A percentile compares a stretch with the other conserved stretches of the same genome.
phyloP scores from a whole-genome alignment of 2,797 vertebrate species.

The Mallotus villosus region DNA sequence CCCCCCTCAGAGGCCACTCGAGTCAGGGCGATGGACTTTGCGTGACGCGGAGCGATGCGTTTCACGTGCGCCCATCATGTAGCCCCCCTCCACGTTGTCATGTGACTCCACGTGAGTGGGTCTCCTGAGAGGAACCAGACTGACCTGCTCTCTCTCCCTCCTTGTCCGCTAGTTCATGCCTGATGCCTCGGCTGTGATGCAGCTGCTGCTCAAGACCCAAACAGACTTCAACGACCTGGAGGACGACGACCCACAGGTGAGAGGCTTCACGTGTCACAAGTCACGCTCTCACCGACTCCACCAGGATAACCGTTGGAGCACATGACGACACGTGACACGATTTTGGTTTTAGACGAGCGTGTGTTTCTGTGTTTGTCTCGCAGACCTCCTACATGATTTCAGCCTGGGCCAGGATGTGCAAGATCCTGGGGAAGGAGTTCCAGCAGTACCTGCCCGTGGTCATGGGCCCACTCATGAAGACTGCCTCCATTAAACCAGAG shows the following conservation, averaged over 20 bases:
- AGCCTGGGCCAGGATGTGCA: conserved; percentile 98
- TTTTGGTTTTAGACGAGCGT: not conserved
- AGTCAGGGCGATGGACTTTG: no score
- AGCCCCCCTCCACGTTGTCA: not conserved
- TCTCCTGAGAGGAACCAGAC: no score
- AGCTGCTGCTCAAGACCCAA: conserved; percentile 93
- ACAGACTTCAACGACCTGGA: conserved; percentile 97
- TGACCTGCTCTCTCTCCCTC: not conserved
- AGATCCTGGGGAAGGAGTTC: conserved; percentile 98
- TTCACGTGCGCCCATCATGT: not conserved
- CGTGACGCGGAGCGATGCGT: not conserved
- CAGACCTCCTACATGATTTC: conserved; percentile 99
- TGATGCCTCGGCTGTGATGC: conserved; percentile 98
- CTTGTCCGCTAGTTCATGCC: conserved; percentile 87
- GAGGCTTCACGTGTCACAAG: not conserved
- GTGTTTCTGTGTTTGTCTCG: not conserved
- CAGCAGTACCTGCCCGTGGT: conserved; percentile 98
- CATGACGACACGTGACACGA: no score
- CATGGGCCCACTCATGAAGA: conserved; percentile 99
- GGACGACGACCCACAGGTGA: conserved; percentile 95
- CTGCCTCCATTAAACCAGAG: conserved; percentile 97
- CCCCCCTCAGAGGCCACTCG: not conserved
- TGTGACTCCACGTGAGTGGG: no score
- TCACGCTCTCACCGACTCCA: not conserved
- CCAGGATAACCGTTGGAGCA: not conserved